Percentiles rank a stretch among this genome's conserved stretches.
Evolutionary conservation across 2,113 vertebrate genomes (phyloP).

Genomic region (Ciconia stormi): DNA sequence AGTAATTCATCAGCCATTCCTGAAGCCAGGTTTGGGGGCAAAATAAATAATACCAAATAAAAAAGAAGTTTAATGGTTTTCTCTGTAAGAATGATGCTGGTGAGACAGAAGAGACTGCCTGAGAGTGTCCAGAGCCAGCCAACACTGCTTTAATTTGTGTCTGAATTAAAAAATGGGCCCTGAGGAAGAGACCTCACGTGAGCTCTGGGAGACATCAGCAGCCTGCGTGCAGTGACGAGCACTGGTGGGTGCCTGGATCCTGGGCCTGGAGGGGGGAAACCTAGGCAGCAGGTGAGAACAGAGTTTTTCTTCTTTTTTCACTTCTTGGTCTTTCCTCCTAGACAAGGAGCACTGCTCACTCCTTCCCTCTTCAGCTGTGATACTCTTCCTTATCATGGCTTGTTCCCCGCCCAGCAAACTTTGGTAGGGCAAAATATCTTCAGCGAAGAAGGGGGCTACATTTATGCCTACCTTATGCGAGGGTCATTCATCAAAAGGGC

Average conservation of each 20-base stretch:
- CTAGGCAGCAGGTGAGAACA: fast-evolving
- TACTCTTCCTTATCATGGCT: not conserved
- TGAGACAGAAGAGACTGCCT: not conserved
- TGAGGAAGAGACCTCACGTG: not conserved
- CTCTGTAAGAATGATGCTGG: not conserved
- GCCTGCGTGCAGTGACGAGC: fast-evolving
- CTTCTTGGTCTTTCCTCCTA: not conserved
- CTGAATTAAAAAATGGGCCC: not conserved
- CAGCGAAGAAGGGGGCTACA: not conserved
- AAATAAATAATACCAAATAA: not conserved
- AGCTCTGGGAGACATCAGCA: not conserved
- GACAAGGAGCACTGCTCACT: not conserved
- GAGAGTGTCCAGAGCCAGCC: not conserved
- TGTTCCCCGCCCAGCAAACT: not conserved
- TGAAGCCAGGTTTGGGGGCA: not conserved
- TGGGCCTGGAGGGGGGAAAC: not conserved
- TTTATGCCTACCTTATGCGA: not conserved
- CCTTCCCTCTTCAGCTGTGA: not conserved
- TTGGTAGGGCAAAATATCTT: not conserved
- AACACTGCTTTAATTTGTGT: not conserved
- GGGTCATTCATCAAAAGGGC: not conserved
- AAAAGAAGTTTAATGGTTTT: not conserved
- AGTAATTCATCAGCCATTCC: not conserved
- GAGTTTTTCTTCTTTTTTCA: not conserved
- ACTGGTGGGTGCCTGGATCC: not conserved